Evolutionary conservation across 2,888 invertebrate genomes (phyloP), one percentile per base, ranked within the genome.

Genomic region (Meghimatium bilineatum): DNA sequence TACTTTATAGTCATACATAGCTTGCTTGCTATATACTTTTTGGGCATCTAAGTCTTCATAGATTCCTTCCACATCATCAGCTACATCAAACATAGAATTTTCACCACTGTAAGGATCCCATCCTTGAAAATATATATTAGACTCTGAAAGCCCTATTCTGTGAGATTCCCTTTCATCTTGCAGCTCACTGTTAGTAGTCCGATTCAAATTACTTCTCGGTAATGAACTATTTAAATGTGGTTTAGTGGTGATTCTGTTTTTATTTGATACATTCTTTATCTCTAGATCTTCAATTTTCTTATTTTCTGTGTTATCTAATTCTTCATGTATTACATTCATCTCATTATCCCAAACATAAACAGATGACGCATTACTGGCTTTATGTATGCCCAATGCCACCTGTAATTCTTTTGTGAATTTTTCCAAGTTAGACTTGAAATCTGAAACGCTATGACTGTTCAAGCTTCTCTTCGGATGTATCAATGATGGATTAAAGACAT

Each of bases 401-500:
- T 83, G 63, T 49, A 72, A 38, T n/a, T 83, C 77, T 23, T 49
- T 17, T 34, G 34, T 71, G 38, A 80, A 80, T 14, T 71, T 80
- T 32, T 80, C 10, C 1, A 80, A 34, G 36, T 56, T 56, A 23
- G 69, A 56, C 17, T 52, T 34, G 38, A 80, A 80, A 80, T 71
- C 49, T 69, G 56, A 1, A 29, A 10, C 1, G 8, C 3, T 32
- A 32, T 60, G 63, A 34, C 6, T 49, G 14, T 23, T 63, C 17
- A 10, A 36, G 20, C 12, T 67, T 3, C 23, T 67, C 49, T 20
- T 32, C 38, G 32, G 20, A 32, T 66, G 49, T 49, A 49, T 79
- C 23, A 23, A 26, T 1, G 29, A 29, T 14, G 14, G 23, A 32
- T 44, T 38, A 32, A 79, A 66, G 44, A 67, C 38, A 67, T 66